These are phyloP conservation scores for Mythimna lalbum DNA, from an alignment of 2,888 invertebrate species.

Conservation along the genomic window DNA sequence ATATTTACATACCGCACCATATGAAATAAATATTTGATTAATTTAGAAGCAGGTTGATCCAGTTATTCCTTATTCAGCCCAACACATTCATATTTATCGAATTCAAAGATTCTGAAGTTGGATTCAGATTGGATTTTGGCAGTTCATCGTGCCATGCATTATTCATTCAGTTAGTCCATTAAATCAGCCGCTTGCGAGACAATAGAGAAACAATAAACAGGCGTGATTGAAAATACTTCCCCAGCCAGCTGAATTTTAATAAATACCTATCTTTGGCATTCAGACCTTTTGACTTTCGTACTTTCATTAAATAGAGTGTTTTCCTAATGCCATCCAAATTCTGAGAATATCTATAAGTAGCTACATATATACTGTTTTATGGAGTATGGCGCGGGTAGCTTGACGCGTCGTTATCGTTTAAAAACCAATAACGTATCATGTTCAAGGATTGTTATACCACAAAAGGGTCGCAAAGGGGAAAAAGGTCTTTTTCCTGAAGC, in stretches of 20 bases:
- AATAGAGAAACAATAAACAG: conserved; percentile 69
- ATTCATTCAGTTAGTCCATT: conserved; percentile 74
- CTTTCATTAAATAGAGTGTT: conserved; percentile 61
- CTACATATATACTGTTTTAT: conserved; percentile 32
- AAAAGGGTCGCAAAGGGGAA: conserved; percentile 29
- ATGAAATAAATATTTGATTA: background rate
- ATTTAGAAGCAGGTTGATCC: conserved; percentile 13
- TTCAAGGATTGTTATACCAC: conserved; percentile 30
- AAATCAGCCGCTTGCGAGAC: conserved; percentile 66
- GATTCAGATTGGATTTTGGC: conserved; percentile 71
- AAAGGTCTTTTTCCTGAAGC: conserved; percentile 29
- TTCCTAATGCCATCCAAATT: conserved; percentile 43
- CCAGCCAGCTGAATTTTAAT: conserved; percentile 57
- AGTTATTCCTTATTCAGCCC: conserved; percentile 23
- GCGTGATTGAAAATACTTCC: conserved; percentile 60
- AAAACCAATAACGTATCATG: conserved; percentile 47
- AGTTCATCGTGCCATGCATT: conserved; percentile 73
- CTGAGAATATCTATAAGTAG: conserved; percentile 3
- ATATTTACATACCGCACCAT: background rate
- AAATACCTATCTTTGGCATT: conserved; percentile 57
- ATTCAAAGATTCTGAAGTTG: conserved; percentile 66
- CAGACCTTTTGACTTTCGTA: conserved; percentile 56
- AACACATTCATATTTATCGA: conserved; percentile 61
- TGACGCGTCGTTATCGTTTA: conserved; percentile 49
- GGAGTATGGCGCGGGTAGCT: background rate